Conservation (phyloP, 2,797 vertebrate genomes). For the Dendrocincla tyrannina region DNA sequence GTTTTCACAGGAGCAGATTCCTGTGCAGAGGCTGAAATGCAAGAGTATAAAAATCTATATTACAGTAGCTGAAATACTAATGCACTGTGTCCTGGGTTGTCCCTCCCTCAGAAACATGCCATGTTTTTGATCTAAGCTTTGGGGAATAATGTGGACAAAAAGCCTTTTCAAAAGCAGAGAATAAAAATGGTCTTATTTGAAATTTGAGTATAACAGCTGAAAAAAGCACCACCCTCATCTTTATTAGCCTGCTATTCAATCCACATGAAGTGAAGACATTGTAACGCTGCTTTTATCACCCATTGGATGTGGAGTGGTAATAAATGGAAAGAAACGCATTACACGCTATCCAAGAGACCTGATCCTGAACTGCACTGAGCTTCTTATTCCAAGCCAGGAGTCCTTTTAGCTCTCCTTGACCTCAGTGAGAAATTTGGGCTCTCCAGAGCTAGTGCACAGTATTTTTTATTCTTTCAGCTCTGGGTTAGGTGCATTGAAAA, state of each 20-base stretch:
- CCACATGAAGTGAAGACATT: constrained; percentile 22
- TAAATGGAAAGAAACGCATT: constrained; percentile 58
- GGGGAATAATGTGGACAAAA: constrained; percentile 29
- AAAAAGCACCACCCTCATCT: constrained; percentile 25
- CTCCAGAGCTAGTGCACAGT: neutral
- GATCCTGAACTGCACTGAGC: neutral
- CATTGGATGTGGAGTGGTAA: constrained; percentile 17
- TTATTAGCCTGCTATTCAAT: constrained; percentile 44
- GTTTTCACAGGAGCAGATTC: neutral
- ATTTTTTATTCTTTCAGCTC: neutral
- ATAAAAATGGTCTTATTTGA: constrained; percentile 49
- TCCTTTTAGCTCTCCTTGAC: neutral
- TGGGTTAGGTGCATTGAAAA: neutral
- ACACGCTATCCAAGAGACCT: neutral
- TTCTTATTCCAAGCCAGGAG: neutral
- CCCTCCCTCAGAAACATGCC: constrained; percentile 1
- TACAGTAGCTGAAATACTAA: constrained; percentile 12
- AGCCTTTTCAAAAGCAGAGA: constrained; percentile 37
- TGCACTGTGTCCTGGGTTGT: neutral
- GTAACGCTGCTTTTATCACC: constrained; percentile 46
- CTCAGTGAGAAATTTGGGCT: neutral
- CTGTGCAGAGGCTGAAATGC: neutral
- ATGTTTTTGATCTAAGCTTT: constrained; percentile 33
- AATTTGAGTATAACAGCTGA: constrained; percentile 39
- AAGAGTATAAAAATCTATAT: neutral